These are phyloP conservation scores for Zoanthus solanderi DNA, from an alignment of 92 coral and sea anemone species.

Conservation along the genomic window DNA sequence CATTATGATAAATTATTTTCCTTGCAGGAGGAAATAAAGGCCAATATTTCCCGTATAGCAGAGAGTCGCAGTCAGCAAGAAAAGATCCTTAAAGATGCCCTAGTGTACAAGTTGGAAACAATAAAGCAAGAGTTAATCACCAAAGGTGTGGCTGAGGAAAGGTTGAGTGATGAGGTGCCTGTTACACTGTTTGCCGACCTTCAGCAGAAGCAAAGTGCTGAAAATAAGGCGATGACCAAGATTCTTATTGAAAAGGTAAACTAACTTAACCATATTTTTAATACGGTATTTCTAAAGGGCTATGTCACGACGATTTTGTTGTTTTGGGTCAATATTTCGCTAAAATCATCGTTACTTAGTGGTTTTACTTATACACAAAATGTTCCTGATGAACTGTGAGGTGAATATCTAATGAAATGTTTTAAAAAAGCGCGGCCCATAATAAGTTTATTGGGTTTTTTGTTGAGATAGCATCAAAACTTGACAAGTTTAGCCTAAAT, in stretches of 20 bases:
- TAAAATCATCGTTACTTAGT: no score
- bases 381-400: no score
- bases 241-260: conserved; percentile 86
- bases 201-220: conserved; percentile 91
- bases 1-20: neutral
- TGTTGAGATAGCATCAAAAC: no score
- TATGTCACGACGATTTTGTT: no score
- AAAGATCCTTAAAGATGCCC: conserved; percentile 83
- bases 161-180: conserved; percentile 79
- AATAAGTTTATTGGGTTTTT: no score
- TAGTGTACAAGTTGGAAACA: conserved; percentile 76
- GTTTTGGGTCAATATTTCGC: no score
- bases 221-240: conserved; percentile 85
- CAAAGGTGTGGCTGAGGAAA: conserved; percentile 77
- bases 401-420: no score
- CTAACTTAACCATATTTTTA: no score
- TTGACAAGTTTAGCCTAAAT: no score
- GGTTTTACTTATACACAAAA: no score
- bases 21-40: conserved; percentile 81
- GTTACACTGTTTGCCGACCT: conserved; percentile 87
- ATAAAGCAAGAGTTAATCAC: conserved; percentile 70
- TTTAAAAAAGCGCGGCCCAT: no score
- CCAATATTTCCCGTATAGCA: conserved; percentile 80
- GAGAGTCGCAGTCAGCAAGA: conserved; percentile 77
- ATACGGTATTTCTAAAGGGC: no score